These are phyloP conservation scores for Bimastos eiseni DNA, from an alignment of 2,888 invertebrate species.

Conservation along the genomic window DNA sequence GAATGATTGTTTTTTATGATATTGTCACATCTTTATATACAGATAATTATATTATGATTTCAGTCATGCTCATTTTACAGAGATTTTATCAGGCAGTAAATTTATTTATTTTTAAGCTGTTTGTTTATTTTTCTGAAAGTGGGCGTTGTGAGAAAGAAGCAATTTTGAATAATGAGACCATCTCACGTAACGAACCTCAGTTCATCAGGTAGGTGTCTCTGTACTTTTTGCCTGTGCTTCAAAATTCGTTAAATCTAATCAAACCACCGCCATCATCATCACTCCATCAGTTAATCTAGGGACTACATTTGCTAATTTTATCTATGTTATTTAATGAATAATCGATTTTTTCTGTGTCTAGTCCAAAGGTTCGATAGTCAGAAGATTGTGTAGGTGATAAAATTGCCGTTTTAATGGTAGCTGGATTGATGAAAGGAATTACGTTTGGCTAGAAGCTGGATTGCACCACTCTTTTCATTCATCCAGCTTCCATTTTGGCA, in stretches of 20 bases:
- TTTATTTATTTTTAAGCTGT: neutral
- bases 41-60: neutral
- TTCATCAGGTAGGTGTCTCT: conserved; percentile 55
- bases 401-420: too few species aligned
- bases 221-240: neutral
- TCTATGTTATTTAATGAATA: too few species aligned
- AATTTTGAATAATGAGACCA: conserved; percentile 67
- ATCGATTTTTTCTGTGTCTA: too few species aligned
- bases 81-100: neutral
- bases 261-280: neutral
- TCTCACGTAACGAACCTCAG: conserved; percentile 53
- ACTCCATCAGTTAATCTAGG: neutral
- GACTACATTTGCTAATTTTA: neutral
- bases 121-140: conserved; percentile 61
- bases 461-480: too few species aligned
- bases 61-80: neutral
- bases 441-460: too few species aligned
- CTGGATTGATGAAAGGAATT: too few species aligned
- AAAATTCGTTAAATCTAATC: neutral
- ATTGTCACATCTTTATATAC: neutral
- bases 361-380: too few species aligned
- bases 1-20: too few species aligned
- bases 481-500: too few species aligned
- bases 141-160: conserved; percentile 91
- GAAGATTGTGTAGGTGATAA: too few species aligned